Percentiles rank a stretch among this genome's conserved stretches.
Conservation (phyloP, 2,888 invertebrate species). For the Aproaerema taeniolella region DNA sequence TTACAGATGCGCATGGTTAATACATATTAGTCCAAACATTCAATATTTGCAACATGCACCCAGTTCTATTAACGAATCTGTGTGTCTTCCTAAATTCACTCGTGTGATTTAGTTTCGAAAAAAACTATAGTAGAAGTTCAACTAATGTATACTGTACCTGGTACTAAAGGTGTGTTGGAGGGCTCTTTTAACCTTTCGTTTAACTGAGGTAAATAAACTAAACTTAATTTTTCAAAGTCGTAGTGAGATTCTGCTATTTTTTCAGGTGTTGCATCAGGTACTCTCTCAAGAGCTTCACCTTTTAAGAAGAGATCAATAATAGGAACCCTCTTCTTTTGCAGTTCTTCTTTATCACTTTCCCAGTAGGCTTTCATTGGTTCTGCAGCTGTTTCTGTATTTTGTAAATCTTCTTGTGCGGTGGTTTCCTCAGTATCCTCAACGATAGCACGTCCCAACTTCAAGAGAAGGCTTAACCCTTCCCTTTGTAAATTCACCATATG, state of each 20-base stretch:
- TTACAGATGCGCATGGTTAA: too few species aligned
- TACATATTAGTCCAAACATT: too few species aligned
- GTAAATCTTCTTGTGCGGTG: constrained; percentile 32
- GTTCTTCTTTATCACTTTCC: constrained; percentile 58
- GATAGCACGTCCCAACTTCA: constrained; percentile 46
- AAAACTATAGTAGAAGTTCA: neutral
- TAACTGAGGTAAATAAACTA: constrained; percentile 49
- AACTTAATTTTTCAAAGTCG: constrained; percentile 53
- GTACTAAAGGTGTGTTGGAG: constrained; percentile 19
- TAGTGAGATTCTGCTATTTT: constrained; percentile 66
- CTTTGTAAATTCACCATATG: constrained; percentile 67
- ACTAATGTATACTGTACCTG: constrained; percentile 26
- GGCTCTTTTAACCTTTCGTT: constrained; percentile 27
- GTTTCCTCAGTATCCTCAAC: constrained; percentile 41
- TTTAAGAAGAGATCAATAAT: constrained; percentile 59
- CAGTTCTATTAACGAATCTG: constrained; percentile 59
- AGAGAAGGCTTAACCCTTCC: constrained; percentile 67
- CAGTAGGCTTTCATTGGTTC: constrained; percentile 69
- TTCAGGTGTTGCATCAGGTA: constrained; percentile 58
- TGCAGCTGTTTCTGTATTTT: constrained; percentile 31
- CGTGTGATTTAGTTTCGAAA: neutral
- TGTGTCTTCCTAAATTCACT: constrained; percentile 75
- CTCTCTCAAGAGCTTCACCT: constrained; percentile 48
- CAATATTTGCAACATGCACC: constrained; percentile 53
- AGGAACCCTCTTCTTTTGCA: constrained; percentile 46